phyloP scores from a whole-genome alignment of 2,113 vertebrate species.

The human (Homo sapiens) region DNA sequence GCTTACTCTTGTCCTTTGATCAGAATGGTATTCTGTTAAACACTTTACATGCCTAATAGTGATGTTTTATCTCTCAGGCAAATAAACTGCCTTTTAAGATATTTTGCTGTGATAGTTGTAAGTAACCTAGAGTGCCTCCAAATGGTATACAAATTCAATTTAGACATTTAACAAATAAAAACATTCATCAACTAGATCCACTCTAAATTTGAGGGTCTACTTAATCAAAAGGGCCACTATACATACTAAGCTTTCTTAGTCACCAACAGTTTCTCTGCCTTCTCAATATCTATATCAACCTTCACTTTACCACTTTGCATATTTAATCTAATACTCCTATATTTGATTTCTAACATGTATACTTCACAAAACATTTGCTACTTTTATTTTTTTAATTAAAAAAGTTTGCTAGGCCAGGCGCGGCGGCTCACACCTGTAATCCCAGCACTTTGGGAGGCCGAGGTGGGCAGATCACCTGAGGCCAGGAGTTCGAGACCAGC shows the following conservation, averaged over 20 bases:
- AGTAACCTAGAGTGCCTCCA: slow-evolving; percentile 50
- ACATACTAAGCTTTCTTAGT: neutral
- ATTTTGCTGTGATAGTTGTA: neutral
- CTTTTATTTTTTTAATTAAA: neutral
- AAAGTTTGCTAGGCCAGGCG: no score
- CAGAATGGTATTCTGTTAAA: slow-evolving; percentile 51
- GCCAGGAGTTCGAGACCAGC: no score
- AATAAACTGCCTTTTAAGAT: slow-evolving; percentile 63
- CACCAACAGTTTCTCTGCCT: neutral
- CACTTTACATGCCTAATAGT: slow-evolving; percentile 50
- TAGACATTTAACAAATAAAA: slow-evolving; percentile 54
- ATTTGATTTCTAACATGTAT: slow-evolving; percentile 45
- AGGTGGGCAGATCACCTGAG: no score
- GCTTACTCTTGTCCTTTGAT: slow-evolving; percentile 42
- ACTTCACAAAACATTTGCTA: slow-evolving; percentile 48
- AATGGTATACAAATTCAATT: slow-evolving; percentile 57
- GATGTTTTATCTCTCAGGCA: slow-evolving; percentile 45
- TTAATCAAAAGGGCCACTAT: neutral
- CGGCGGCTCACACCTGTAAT: no score
- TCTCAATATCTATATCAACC: neutral
- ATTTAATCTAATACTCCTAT: slow-evolving; percentile 31
- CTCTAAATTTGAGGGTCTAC: slow-evolving; percentile 7
- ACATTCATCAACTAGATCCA: neutral
- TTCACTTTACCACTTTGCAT: slow-evolving; percentile 24
- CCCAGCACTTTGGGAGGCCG: no score